phyloP scores from a whole-genome alignment of 2,888 invertebrate genomes.

The Herminia tarsipennalis region DNA sequence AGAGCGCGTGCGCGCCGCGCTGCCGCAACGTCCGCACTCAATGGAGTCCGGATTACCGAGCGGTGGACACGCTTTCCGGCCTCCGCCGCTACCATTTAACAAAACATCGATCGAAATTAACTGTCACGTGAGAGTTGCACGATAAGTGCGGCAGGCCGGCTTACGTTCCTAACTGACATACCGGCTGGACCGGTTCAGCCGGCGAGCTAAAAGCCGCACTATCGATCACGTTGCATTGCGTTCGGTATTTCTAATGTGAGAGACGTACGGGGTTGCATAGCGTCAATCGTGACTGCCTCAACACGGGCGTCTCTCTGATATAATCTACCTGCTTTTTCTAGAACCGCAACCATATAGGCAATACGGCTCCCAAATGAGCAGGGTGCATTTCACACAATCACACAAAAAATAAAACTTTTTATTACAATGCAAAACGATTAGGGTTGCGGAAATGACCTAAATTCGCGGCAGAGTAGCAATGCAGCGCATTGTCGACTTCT shows the following conservation, averaged over 20 bases:
- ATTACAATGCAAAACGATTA: slow-evolving; percentile 42
- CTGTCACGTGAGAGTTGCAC: slow-evolving; percentile 68
- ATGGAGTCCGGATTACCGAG: slow-evolving; percentile 76
- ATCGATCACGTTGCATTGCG: slow-evolving; percentile 44
- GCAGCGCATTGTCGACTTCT: slow-evolving; percentile 61
- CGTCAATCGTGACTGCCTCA: slow-evolving; percentile 81
- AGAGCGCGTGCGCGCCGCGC: slow-evolving; percentile 79
- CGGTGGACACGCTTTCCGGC: slow-evolving; percentile 78
- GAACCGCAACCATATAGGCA: slow-evolving; percentile 75
- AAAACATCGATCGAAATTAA: slow-evolving; percentile 67
- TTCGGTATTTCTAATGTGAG: slow-evolving; percentile 64
- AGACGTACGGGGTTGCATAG: slow-evolving; percentile 84
- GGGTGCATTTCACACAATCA: slow-evolving; percentile 48
- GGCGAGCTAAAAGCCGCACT: slow-evolving; percentile 38
- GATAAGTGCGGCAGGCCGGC: slow-evolving; percentile 56
- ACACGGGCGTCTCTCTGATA: slow-evolving; percentile 81
- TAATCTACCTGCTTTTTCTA: slow-evolving; percentile 83
- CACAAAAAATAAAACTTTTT: slow-evolving; percentile 11
- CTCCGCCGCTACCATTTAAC: slow-evolving; percentile 61
- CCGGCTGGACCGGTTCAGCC: slow-evolving; percentile 51
- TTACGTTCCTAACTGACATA: slow-evolving; percentile 52
- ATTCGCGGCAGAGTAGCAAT: slow-evolving; percentile 59
- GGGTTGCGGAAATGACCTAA: slow-evolving; percentile 59
- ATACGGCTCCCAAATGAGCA: slow-evolving; percentile 82
- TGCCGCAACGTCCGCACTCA: slow-evolving; percentile 83